Evolutionary conservation across 2,888 invertebrate genomes (phyloP).

Genomic region (Trichopoda pennipes): DNA sequence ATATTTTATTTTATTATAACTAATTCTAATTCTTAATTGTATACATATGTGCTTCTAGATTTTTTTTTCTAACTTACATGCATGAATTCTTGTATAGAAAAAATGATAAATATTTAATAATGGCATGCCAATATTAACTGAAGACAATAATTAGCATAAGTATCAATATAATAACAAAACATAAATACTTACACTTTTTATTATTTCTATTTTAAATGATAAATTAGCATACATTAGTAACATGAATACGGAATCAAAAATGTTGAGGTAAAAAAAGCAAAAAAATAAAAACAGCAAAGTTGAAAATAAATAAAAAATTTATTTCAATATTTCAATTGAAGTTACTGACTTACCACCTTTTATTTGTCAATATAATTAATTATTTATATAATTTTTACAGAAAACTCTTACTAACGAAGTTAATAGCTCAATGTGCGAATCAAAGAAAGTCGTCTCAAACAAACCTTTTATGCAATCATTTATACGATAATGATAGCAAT

Average conservation of each 20-base stretch:
- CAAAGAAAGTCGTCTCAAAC: slow-evolving; percentile 49
- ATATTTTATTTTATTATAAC: neutral
- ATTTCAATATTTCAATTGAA: no score
- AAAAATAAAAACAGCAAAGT: neutral
- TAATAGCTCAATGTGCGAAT: slow-evolving; percentile 59
- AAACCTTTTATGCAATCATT: slow-evolving; percentile 46
- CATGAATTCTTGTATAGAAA: slow-evolving; percentile 43
- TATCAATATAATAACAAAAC: neutral
- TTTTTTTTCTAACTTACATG: neutral
- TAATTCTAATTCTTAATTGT: neutral
- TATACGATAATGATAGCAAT: slow-evolving; percentile 44
- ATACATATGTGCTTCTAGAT: neutral
- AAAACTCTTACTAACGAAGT: slow-evolving; percentile 57
- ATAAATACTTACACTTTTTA: slow-evolving; percentile 1
- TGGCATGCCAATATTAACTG: slow-evolving; percentile 45
- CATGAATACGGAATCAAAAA: slow-evolving; percentile 53
- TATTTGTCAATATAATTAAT: neutral
- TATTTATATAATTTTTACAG: slow-evolving; percentile 34
- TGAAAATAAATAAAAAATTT: neutral
- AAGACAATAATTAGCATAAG: slow-evolving; percentile 51
- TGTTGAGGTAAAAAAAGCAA: slow-evolving; percentile 49
- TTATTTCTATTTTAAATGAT: slow-evolving; percentile 45
- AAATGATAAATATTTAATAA: slow-evolving; percentile 28
- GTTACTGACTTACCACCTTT: no score
- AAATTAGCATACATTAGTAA: slow-evolving; percentile 58